phyloP scores from a whole-genome alignment of 2,113 vertebrate genomes.

The Telmatochromis brichardi region DNA sequence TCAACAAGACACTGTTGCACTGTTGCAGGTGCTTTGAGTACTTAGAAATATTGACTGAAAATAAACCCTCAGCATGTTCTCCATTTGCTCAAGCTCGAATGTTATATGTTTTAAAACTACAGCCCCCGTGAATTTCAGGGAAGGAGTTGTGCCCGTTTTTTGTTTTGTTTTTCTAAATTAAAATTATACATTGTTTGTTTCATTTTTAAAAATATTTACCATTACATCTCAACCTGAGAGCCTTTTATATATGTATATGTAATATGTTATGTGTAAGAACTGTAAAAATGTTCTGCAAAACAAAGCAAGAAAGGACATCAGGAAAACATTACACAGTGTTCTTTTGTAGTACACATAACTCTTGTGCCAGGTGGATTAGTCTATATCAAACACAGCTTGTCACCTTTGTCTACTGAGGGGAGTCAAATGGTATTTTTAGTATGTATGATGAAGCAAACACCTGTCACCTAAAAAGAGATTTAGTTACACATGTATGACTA shows the following conservation, averaged over 20 bases:
- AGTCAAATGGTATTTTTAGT: not conserved
- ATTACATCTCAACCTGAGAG: not conserved
- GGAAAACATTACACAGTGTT: not conserved
- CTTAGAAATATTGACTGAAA: not conserved
- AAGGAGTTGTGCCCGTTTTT: not conserved
- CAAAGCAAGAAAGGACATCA: not conserved
- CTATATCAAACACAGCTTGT: not conserved
- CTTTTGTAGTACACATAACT: not conserved
- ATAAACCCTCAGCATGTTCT: not conserved
- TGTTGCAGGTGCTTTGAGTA: not conserved
- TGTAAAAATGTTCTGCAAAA: not conserved
- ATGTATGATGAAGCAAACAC: not conserved
- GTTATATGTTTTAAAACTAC: not conserved
- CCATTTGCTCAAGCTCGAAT: not conserved
- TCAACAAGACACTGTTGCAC: not conserved
- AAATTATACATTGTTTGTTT: not conserved
- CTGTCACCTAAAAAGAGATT: not conserved
- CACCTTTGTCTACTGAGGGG: not conserved
- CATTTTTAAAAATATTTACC: not conserved
- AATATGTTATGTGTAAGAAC: not conserved
- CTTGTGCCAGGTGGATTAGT: not conserved
- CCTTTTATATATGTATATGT: not conserved
- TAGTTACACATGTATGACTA: not conserved
- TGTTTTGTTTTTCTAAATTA: not conserved
- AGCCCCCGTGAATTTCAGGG: not conserved